Conservation (phyloP, 1,140 invertebrate species). For the Meloidogyne floridensis region DNA sequence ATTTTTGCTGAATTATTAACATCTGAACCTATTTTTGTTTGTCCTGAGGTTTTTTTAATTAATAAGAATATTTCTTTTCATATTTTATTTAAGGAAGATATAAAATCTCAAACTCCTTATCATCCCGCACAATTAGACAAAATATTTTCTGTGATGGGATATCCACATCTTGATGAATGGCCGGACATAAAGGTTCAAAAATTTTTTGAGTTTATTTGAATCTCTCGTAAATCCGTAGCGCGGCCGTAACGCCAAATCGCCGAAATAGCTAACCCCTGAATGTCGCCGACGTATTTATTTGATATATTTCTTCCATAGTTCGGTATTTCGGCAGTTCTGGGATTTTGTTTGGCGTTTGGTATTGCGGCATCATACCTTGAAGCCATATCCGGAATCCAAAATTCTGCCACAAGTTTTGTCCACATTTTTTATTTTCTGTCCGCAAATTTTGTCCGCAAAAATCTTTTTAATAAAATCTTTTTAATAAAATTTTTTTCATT, state of each 20-base stretch:
- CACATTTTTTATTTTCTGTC: too few species aligned
- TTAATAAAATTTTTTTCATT: background rate
- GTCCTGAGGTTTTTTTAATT: constrained; percentile 77
- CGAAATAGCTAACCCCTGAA: too few species aligned
- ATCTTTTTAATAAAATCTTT: background rate
- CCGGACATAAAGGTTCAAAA: constrained; percentile 79
- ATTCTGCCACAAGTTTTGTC: too few species aligned
- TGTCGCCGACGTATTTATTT: too few species aligned
- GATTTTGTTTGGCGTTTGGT: too few species aligned
- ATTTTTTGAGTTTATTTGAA: too few species aligned
- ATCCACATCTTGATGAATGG: constrained; percentile 95
- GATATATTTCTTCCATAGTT: too few species aligned
- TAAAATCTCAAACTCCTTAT: constrained; percentile 74
- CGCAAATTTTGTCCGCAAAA: background rate
- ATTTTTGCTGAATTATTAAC: constrained; percentile 96
- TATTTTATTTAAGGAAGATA: constrained; percentile 32
- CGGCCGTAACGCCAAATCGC: too few species aligned
- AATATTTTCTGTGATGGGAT: constrained; percentile 99
- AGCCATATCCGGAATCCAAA: too few species aligned
- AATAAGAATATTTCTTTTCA: background rate
- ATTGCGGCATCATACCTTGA: too few species aligned
- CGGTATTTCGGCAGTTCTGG: too few species aligned
- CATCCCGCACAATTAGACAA: constrained; percentile 98
- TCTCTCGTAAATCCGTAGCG: too few species aligned
- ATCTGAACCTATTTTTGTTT: constrained; percentile 98